Evolutionary conservation across 1,140 invertebrate genomes (phyloP).

Genomic region (Drusus annulatus): DNA sequence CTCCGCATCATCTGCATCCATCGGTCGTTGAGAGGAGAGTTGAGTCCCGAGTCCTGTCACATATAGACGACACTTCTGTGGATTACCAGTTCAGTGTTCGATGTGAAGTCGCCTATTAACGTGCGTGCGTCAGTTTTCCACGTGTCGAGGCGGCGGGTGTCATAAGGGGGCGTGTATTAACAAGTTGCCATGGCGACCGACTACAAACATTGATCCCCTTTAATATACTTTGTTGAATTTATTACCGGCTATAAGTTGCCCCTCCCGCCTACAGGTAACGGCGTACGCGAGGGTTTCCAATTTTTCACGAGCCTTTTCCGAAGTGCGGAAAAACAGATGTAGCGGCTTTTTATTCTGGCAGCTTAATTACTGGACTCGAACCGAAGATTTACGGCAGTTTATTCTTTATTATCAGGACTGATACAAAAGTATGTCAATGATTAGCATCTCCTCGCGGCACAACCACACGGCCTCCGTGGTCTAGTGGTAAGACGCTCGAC

Average conservation of each 20-base stretch:
- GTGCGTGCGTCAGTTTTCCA: constrained; percentile 15
- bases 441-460: no score
- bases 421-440: neutral
- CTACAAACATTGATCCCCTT: constrained; percentile 38
- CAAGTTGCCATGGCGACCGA: constrained; percentile 11
- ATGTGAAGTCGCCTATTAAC: neutral
- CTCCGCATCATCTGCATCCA: no score
- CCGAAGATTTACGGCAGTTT: neutral
- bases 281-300: neutral
- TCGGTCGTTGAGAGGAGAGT: neutral
- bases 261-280: neutral
- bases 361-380: neutral
- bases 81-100: neutral
- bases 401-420: neutral
- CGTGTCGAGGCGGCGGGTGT: neutral
- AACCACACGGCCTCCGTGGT: no score
- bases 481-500: no score
- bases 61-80: neutral
- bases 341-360: no score
- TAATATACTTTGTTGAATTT: constrained; percentile 7
- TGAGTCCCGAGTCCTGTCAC: no score
- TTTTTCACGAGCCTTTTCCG: neutral
- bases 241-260: constrained; percentile 3
- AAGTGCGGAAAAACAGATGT: no score
- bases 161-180: constrained; percentile 21